phyloP scores from a whole-genome alignment of 2,113 vertebrate genomes.

The Talpa occidentalis region DNA sequence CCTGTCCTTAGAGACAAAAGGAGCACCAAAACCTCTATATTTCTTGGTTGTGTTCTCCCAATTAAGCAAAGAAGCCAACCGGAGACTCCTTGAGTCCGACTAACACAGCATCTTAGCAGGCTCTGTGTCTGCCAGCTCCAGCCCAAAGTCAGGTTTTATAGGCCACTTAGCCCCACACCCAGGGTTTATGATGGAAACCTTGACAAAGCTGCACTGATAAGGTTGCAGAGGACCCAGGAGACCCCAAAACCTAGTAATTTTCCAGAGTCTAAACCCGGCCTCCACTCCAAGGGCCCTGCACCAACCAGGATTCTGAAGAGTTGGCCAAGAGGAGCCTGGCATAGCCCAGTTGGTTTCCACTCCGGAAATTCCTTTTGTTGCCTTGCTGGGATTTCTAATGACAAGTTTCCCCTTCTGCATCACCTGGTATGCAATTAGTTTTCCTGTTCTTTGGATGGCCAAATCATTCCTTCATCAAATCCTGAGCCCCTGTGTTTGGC shows the following conservation, averaged over 20 bases:
- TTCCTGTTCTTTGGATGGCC: neutral
- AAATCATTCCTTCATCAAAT: neutral
- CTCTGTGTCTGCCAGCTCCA: slow-evolving; percentile 73
- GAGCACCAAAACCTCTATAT: neutral
- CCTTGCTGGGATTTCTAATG: slow-evolving; percentile 53
- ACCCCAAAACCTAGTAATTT: slow-evolving; percentile 83
- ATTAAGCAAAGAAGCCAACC: slow-evolving; percentile 73
- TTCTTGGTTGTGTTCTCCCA: slow-evolving; percentile 57
- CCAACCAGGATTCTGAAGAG: neutral
- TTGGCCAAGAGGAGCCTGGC: slow-evolving; percentile 18
- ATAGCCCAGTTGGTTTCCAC: slow-evolving; percentile 41
- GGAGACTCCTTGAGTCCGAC: slow-evolving; percentile 56
- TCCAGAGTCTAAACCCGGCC: slow-evolving; percentile 77
- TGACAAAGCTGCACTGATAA: slow-evolving; percentile 84
- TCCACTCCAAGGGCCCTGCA: neutral
- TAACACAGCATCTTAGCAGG: slow-evolving; percentile 78
- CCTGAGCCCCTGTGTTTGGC: neutral
- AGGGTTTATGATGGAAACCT: slow-evolving; percentile 83
- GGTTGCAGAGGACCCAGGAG: slow-evolving; percentile 70
- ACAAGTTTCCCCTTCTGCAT: slow-evolving; percentile 43
- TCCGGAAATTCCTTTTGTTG: neutral
- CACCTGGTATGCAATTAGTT: slow-evolving; percentile 32
- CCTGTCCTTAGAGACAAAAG: slow-evolving; percentile 26
- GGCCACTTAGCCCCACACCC: slow-evolving; percentile 80
- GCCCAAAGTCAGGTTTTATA: slow-evolving; percentile 81